These are phyloP conservation scores for Cariama cristata DNA, from an alignment of 2,113 vertebrate genomes.

Conservation along the genomic window DNA sequence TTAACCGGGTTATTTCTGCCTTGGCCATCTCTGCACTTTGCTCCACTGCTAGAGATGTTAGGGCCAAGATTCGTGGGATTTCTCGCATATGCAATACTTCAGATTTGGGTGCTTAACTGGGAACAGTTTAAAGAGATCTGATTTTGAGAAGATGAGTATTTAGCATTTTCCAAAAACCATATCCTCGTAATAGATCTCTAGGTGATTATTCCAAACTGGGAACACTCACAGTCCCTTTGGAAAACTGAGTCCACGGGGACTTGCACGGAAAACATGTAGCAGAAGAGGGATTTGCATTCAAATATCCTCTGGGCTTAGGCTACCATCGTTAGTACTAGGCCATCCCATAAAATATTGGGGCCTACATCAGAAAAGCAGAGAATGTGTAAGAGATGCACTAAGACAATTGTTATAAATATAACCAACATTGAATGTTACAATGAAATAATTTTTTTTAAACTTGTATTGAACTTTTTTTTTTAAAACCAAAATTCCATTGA, in stretches of 20 bases:
- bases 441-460: not conserved
- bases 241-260: not conserved
- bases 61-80: not conserved
- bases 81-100: not conserved
- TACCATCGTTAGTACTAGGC: accelerated
- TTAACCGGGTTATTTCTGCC: not conserved
- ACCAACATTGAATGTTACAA: not conserved
- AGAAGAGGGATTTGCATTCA: not conserved
- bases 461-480: not conserved
- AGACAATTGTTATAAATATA: not conserved
- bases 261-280: not conserved
- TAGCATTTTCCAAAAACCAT: not conserved
- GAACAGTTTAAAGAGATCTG: not conserved
- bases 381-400: not conserved
- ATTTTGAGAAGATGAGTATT: not conserved
- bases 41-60: not conserved
- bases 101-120: not conserved
- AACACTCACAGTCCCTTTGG: not conserved
- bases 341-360: not conserved
- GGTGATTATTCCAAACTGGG: not conserved
- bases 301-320: not conserved
- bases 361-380: not conserved
- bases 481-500: not conserved
- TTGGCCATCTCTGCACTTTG: not conserved
- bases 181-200: not conserved